Evolutionary conservation across 2,888 invertebrate genomes (phyloP), one percentile per base, ranked within the genome.

Genomic region (Acanthosepion lycidas): DNA sequence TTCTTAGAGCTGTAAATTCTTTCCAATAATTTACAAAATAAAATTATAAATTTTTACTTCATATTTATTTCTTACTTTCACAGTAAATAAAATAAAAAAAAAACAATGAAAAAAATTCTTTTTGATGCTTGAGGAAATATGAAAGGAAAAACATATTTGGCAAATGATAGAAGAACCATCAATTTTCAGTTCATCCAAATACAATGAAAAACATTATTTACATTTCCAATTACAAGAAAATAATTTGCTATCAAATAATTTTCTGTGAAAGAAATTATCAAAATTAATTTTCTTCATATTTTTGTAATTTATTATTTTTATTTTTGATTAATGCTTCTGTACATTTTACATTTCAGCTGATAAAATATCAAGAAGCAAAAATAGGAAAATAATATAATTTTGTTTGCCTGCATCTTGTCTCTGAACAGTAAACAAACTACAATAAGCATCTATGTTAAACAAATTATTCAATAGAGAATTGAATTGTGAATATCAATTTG

Each of bases 341-440:
- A 9, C 23, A 33, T 78, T 78, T n/a, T 78, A n/a, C n/a, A 78
- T n/a, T 78, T 78, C n/a, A 78, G 33, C n/a, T n/a, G 78, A 78
- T 33, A 78, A 78, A 78, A 78, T 78, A 78, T 78, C n/a, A 78
- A 15, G 1, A 78, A 33, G 18, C 15, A 78, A n/a, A 78, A 78
- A 78, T n/a, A 78, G 78, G 78, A 78, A 78, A 78, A n/a, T 78
- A 33, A 78, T 78, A 78, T 33, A 78, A 78, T 78, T 78, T 78
- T 0, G n/a, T 78, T n/a, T 78, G 78, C n/a, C 28, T n/a, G n/a
- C n/a, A 78, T 78, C 28, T 78, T 78, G 78, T n/a, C 78, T 78
- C 3, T n/a, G n/a, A 78, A n/a, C n/a, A 78, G n/a, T 78, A n/a
- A 78, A 78, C 78, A 78, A 78, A 78, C 78, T 78, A 78, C n/a